Conservation (phyloP, 2,113 vertebrate genomes). For the Acanthisitta chloris region DNA sequence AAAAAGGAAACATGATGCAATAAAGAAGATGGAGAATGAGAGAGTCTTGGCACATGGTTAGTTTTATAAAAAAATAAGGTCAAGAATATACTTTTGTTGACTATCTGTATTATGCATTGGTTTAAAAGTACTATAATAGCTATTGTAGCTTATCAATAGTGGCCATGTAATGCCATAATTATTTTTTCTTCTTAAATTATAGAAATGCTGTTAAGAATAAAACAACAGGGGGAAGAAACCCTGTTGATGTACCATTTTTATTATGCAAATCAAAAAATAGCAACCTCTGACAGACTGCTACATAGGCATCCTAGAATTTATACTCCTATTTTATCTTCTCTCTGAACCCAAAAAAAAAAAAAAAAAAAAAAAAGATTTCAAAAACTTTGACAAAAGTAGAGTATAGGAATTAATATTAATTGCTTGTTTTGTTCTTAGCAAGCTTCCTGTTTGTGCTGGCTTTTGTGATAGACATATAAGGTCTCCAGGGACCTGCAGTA, state of each 20-base stretch:
- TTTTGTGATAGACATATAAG: conserved; percentile 65
- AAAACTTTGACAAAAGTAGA: conserved; percentile 45
- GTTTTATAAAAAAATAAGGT: not conserved
- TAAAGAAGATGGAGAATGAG: not conserved
- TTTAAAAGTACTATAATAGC: not conserved
- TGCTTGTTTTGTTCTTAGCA: conserved; percentile 60
- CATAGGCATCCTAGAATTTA: not conserved
- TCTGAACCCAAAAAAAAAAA: conserved; percentile 21
- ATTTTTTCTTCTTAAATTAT: not conserved
- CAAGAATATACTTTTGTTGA: not conserved
- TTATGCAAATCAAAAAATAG: not conserved
- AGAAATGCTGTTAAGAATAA: not conserved
- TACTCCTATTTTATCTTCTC: conserved; percentile 20
- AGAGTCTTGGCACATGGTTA: not conserved
- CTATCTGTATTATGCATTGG: not conserved
- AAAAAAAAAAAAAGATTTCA: conserved; percentile 33
- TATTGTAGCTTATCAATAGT: not conserved
- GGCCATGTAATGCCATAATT: not conserved
- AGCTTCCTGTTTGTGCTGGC: conserved; percentile 49
- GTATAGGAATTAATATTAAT: conserved; percentile 71
- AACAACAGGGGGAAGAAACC: not conserved
- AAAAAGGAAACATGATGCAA: not conserved
- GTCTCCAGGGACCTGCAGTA: not conserved
- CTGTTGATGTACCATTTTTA: not conserved
- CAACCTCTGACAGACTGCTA: not conserved